phyloP scores from a whole-genome alignment of 2,888 invertebrate genomes.

The Cephus pygmeus region DNA sequence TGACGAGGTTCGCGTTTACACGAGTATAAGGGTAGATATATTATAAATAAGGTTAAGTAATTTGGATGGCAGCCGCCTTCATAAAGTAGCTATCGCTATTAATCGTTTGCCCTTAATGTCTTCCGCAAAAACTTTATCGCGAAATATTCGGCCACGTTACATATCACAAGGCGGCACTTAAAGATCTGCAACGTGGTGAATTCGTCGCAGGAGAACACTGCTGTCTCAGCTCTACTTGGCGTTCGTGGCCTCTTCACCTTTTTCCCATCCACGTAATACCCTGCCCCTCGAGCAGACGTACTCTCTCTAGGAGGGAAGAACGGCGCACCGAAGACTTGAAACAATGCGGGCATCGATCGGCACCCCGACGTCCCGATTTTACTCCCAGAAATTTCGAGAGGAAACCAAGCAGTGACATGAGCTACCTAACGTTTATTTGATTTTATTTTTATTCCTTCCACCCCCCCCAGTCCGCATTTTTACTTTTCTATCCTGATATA shows the following conservation, averaged over 20 bases:
- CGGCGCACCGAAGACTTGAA: conserved; percentile 27
- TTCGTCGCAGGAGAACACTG: conserved; percentile 33
- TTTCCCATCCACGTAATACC: conserved; percentile 22
- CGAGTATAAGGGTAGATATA: background rate
- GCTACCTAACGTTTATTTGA: background rate
- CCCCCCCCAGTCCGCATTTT: conserved; percentile 2
- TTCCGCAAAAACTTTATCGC: background rate
- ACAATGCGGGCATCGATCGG: conserved; percentile 47
- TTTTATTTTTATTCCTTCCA: conserved; percentile 22
- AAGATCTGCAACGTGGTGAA: conserved; percentile 54
- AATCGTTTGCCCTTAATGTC: background rate
- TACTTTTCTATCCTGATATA: conserved; percentile 6
- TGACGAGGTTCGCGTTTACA: background rate
- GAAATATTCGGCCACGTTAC: conserved; percentile 14
- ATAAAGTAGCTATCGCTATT: background rate
- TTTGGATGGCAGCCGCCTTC: background rate
- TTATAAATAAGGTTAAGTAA: background rate
- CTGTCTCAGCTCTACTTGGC: conserved; percentile 45
- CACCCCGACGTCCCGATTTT: background rate
- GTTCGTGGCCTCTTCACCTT: conserved; percentile 25
- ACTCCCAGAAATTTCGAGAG: background rate
- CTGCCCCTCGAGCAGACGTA: conserved; percentile 11
- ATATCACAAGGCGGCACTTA: conserved; percentile 50
- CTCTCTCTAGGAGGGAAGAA: conserved; percentile 13
- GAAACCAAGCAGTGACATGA: background rate